A percentile compares a stretch with the other conserved stretches of the same genome.
Evolutionary conservation across 1,140 invertebrate species (phyloP).

Genomic region (Harpegnathos saltator): DNA sequence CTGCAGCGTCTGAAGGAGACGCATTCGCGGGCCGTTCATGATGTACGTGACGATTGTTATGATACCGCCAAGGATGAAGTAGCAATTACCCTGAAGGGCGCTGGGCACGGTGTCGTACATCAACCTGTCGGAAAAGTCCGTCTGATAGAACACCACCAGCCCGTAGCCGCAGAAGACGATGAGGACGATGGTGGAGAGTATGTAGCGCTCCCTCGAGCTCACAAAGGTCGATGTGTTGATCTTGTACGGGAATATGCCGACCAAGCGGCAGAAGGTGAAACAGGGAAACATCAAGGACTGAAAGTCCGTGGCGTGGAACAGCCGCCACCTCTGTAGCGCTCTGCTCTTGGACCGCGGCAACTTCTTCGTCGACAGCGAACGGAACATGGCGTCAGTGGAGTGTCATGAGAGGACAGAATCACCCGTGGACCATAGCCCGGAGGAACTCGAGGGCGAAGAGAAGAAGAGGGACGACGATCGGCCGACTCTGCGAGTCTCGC

Average conservation of each 20-base stretch:
- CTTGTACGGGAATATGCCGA: constrained; percentile 73
- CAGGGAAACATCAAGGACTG: constrained; percentile 67
- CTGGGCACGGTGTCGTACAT: constrained; percentile 55
- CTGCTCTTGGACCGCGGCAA: background rate
- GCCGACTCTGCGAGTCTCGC: background rate
- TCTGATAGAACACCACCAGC: constrained; percentile 61
- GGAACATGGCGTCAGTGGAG: constrained; percentile 15
- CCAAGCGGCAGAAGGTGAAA: constrained; percentile 61
- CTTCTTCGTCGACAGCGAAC: background rate
- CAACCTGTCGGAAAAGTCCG: constrained; percentile 58
- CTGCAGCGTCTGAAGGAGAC: constrained; percentile 66
- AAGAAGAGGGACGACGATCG: no score
- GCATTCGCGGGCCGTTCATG: constrained; percentile 53
- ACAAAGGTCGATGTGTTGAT: constrained; percentile 16
- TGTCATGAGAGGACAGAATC: background rate
- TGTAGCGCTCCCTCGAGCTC: constrained; percentile 25
- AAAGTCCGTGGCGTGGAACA: constrained; percentile 70
- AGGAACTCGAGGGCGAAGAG: no score
- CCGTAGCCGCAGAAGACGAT: constrained; percentile 6
- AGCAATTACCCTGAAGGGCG: constrained; percentile 75
- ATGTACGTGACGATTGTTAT: constrained; percentile 63
- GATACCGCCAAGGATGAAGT: constrained; percentile 50
- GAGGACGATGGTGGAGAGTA: constrained; percentile 57
- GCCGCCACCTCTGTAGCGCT: constrained; percentile 56
- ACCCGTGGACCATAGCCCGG: background rate